Conservation (phyloP, 2,888 invertebrate species). For the Pegoplata infirma region DNA sequence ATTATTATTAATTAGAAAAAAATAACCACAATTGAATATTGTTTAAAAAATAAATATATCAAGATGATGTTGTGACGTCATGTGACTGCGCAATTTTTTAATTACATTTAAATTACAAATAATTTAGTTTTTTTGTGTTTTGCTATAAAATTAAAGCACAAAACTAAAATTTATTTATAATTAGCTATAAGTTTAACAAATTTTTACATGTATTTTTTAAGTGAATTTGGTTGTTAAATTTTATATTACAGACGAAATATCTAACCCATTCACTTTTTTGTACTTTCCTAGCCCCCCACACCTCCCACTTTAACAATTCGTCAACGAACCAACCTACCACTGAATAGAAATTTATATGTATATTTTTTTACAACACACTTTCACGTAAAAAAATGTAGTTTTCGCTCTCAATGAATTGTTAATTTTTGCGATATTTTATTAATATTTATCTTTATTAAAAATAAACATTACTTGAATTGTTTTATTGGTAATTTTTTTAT, state of each 20-base stretch:
- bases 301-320: background rate
- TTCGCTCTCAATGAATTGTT: background rate
- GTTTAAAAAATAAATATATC: slow-evolving; percentile 3
- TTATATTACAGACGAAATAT: background rate
- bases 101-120: slow-evolving; percentile 27
- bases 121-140: background rate
- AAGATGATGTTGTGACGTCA: slow-evolving; percentile 54
- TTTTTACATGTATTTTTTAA: background rate
- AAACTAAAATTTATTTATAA: background rate
- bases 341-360: background rate
- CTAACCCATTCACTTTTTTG: slow-evolving; percentile 22
- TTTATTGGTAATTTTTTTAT: too few relatives aligned
- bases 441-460: too few relatives aligned
- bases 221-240: background rate
- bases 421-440: background rate
- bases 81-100: slow-evolving; percentile 48
- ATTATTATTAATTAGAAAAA: too few relatives aligned
- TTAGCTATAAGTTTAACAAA: background rate
- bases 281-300: background rate
- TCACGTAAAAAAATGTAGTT: background rate
- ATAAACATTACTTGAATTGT: too few relatives aligned
- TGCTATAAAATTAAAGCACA: background rate
- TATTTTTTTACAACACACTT: too few relatives aligned
- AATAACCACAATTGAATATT: background rate
- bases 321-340: background rate